phyloP scores from a whole-genome alignment of 1,140 invertebrate species.

The Myzus persicae region DNA sequence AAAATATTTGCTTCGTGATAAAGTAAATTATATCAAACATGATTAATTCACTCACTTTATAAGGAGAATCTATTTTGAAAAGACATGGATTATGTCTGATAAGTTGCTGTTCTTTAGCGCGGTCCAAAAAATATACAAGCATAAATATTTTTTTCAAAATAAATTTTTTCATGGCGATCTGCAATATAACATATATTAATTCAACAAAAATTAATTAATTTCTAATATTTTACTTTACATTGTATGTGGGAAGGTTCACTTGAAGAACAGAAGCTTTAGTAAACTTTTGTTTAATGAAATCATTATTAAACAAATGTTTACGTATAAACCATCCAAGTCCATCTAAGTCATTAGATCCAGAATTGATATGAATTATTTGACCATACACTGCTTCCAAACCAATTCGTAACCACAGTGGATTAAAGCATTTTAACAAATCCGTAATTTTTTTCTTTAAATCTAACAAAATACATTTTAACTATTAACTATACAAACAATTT shows the following conservation, averaged over 20 bases:
- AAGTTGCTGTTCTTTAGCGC: constrained; percentile 80
- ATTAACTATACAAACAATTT: neutral
- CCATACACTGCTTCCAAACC: constrained; percentile 87
- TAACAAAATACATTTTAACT: constrained; percentile 61
- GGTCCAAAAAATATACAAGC: constrained; percentile 85
- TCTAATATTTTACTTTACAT: constrained; percentile 12
- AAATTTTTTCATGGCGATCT: constrained; percentile 79
- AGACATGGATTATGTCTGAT: constrained; percentile 90
- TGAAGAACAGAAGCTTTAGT: constrained; percentile 69
- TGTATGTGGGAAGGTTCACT: constrained; percentile 64
- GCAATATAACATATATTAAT: constrained; percentile 25
- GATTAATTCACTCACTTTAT: constrained; percentile 70
- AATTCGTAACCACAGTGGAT: constrained; percentile 89
- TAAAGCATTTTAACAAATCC: constrained; percentile 82
- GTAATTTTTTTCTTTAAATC: constrained; percentile 81
- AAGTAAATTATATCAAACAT: neutral
- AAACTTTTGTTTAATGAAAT: constrained; percentile 71
- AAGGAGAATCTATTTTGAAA: constrained; percentile 80
- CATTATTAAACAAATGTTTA: constrained; percentile 74
- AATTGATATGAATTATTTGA: constrained; percentile 73
- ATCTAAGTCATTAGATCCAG: constrained; percentile 80
- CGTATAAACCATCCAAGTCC: constrained; percentile 81
- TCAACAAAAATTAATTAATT: neutral
- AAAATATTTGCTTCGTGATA: neutral
- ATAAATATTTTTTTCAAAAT: constrained; percentile 84